phyloP scores from a whole-genome alignment of 2,797 vertebrate genomes.

The Poecilia picta region DNA sequence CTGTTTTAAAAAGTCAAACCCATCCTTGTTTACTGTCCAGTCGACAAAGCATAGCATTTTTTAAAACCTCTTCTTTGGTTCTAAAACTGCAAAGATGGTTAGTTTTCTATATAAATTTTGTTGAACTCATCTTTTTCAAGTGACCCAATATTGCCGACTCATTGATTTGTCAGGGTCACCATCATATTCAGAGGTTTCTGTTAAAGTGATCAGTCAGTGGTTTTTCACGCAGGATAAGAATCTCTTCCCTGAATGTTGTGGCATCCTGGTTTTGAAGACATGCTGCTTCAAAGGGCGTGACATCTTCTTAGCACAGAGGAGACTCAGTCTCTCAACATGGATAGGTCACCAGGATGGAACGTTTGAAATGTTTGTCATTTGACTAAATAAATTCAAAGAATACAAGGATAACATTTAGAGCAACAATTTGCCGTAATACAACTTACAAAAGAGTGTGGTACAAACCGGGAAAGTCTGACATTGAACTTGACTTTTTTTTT shows the following conservation, averaged over 20 bases:
- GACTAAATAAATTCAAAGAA: conserved; percentile 23
- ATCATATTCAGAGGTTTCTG: conserved; percentile 21
- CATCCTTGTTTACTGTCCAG: not conserved
- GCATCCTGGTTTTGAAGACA: conserved; percentile 36
- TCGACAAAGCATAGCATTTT: not conserved
- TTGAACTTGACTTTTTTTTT: not conserved
- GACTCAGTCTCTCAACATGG: conserved; percentile 29
- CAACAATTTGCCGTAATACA: conserved; percentile 1
- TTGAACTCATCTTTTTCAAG: not conserved
- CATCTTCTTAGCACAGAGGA: conserved; percentile 50
- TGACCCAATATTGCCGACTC: not conserved
- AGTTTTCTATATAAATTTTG: not conserved
- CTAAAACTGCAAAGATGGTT: not conserved
- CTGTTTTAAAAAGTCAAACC: too few relatives aligned
- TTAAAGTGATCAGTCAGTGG: conserved; percentile 30
- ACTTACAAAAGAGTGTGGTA: conserved; percentile 1
- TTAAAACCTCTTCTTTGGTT: not conserved
- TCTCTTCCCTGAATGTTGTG: conserved; percentile 33
- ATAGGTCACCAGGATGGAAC: conserved; percentile 28
- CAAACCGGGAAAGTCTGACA: not conserved
- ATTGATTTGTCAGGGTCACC: too few relatives aligned
- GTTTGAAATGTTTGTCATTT: conserved; percentile 12
- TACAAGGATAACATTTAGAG: not conserved
- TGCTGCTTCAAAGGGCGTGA: conserved; percentile 48
- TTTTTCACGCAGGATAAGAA: conserved; percentile 34